Conservation (phyloP, 2,888 invertebrate genomes). For the Agrotis ipsilon region DNA sequence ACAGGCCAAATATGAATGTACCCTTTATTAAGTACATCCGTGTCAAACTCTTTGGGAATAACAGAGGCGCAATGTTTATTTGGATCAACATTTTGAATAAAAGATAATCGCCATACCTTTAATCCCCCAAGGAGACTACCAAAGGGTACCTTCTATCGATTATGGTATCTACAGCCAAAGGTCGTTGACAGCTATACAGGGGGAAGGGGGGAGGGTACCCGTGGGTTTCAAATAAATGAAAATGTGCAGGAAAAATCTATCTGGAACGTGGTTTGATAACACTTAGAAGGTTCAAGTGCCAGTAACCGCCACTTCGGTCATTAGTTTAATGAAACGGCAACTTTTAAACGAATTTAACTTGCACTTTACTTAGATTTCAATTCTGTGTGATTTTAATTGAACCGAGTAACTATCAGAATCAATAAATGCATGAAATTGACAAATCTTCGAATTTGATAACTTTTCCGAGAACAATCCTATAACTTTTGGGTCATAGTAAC, state of each 20-base stretch:
- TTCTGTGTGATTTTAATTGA: no score
- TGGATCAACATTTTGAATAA: slow-evolving; percentile 34
- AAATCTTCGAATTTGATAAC: no score
- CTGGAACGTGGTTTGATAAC: slow-evolving; percentile 25
- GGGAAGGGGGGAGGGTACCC: slow-evolving; percentile 2
- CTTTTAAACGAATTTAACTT: slow-evolving; percentile 18
- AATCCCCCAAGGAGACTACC: slow-evolving; percentile 38
- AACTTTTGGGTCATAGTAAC: no score
- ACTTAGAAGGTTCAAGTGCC: slow-evolving; percentile 41
- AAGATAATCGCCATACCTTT: slow-evolving; percentile 38
- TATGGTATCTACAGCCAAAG: slow-evolving; percentile 27
- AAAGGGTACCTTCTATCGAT: slow-evolving; percentile 36
- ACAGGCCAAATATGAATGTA: no score
- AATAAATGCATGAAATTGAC: no score
- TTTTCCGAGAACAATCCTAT: no score
- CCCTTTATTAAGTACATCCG: no score
- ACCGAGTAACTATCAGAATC: no score
- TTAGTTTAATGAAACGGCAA: slow-evolving; percentile 54
- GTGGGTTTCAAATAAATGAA: slow-evolving; percentile 33
- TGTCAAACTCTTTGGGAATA: not conserved
- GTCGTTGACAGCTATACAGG: slow-evolving; percentile 40
- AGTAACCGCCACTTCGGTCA: slow-evolving; percentile 10
- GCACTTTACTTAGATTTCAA: not conserved
- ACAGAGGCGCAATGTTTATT: slow-evolving; percentile 4
- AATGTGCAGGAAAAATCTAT: slow-evolving; percentile 32